phyloP scores from a whole-genome alignment of 37 sponge, comb jelly and placozoan species.

The Aplysina aerophoba region DNA sequence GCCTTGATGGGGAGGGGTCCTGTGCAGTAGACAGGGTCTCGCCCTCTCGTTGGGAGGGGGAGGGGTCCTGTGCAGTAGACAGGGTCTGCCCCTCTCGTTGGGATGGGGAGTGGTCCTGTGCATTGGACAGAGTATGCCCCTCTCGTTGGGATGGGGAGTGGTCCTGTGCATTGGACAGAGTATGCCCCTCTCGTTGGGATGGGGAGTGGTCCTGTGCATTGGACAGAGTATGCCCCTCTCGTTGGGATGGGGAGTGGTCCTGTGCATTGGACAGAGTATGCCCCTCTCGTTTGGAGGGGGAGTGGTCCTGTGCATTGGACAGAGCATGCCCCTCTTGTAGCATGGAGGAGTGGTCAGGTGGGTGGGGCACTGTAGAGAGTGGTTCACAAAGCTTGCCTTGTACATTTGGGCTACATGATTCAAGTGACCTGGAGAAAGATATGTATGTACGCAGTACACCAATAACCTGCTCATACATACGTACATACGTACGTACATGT shows the following conservation, averaged over 20 bases:
- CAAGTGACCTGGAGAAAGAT: too few relatives aligned
- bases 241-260: background rate
- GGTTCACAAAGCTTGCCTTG: too few relatives aligned
- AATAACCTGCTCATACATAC: too few relatives aligned
- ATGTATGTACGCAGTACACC: too few relatives aligned
- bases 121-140: conserved; percentile 51
- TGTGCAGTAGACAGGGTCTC: conserved; percentile 44
- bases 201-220: too few relatives aligned
- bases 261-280: conserved; percentile 42
- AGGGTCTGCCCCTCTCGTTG: conserved; percentile 54
- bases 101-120: too few relatives aligned
- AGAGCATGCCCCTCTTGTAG: conserved; percentile 54
- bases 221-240: conserved; percentile 56
- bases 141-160: background rate
- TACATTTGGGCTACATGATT: too few relatives aligned
- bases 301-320: background rate
- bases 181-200: conserved; percentile 33
- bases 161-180: conserved; percentile 31
- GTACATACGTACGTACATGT: too few relatives aligned
- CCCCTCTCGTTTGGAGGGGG: conserved; percentile 15
- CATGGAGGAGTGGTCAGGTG: background rate
- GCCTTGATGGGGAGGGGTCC: too few relatives aligned
- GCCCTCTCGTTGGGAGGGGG: conserved; percentile 7
- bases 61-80: background rate
- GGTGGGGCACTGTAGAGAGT: background rate